A percentile compares a stretch with the other conserved stretches of the same genome.
These are phyloP conservation scores for Unio delphinus DNA, from an alignment of 2,888 invertebrate genomes.

Conservation along the genomic window DNA sequence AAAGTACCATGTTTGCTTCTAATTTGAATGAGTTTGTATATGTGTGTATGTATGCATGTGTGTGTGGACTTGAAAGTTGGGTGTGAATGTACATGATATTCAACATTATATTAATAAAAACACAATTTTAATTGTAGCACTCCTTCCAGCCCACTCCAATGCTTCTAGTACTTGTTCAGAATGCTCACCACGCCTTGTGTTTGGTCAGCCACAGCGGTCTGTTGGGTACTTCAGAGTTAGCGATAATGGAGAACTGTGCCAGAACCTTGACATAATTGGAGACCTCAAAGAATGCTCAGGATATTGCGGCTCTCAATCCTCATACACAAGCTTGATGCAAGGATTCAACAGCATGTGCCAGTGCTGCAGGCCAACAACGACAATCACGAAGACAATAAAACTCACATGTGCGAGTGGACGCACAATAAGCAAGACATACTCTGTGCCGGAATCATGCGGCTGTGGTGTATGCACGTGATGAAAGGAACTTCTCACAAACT, in stretches of 20 bases:
- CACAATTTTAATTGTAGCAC: too few relatives aligned
- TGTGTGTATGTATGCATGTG: too few relatives aligned
- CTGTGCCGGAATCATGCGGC: conserved; percentile 47
- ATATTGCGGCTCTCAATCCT: conserved; percentile 47
- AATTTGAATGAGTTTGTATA: too few relatives aligned
- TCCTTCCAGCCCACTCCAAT: conserved; percentile 13
- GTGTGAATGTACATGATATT: too few relatives aligned
- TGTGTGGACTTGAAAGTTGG: too few relatives aligned
- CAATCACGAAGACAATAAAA: conserved; percentile 30
- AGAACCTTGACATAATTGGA: conserved; percentile 43
- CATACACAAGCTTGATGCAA: conserved; percentile 44
- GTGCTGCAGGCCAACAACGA: conserved; percentile 51
- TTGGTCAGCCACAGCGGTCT: conserved; percentile 39
- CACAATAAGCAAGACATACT: conserved; percentile 44
- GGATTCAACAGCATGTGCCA: conserved; percentile 50
- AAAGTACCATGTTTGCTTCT: too few relatives aligned
- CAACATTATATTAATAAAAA: too few relatives aligned
- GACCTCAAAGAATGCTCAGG: conserved; percentile 57
- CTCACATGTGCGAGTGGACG: conserved; percentile 51
- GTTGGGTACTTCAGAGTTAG: conserved; percentile 53
- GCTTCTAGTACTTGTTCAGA: conserved; percentile 33
- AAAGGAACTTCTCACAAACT: too few relatives aligned
- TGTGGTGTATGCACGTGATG: conserved; percentile 43
- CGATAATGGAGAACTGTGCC: conserved; percentile 41
- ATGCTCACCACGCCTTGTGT: conserved; percentile 48